These are phyloP conservation scores for Caligus rogercresseyi DNA, from an alignment of 1,140 invertebrate species.

Conservation along the genomic window DNA sequence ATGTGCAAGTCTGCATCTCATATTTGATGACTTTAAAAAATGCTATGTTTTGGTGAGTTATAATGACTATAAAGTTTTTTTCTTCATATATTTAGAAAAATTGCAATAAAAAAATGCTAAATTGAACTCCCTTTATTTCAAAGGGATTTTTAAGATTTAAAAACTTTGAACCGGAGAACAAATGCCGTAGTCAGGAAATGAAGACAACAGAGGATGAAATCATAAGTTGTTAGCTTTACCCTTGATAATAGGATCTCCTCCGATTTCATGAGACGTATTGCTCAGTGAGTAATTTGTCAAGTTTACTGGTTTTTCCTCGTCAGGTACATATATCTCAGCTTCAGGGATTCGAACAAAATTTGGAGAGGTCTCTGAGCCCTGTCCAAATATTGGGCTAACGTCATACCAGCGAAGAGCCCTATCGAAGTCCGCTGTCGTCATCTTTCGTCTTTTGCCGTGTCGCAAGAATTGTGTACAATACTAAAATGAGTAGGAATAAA, in stretches of 20 bases:
- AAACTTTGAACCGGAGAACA: no score
- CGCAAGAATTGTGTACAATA: conserved; percentile 19
- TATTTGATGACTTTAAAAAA: no score
- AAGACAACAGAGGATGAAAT: no score
- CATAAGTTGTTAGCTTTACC: no score
- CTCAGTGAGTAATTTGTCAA: not conserved
- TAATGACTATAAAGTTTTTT: no score
- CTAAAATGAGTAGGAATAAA: no score
- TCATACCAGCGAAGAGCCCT: conserved; percentile 18
- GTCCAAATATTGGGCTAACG: conserved; percentile 19
- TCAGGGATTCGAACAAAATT: conserved; percentile 9
- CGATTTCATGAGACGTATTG: not conserved
- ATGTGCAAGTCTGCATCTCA: no score
- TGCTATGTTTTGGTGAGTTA: no score
- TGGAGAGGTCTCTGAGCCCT: not conserved
- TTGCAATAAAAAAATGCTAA: not conserved
- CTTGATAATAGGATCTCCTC: not conserved
- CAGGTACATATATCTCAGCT: conserved; percentile 5
- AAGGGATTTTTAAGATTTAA: no score
- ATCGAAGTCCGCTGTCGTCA: conserved; percentile 19
- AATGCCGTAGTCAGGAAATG: no score
- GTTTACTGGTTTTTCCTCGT: conserved; percentile 3
- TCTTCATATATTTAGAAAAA: not conserved
- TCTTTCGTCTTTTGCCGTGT: conserved; percentile 19
- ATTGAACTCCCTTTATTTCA: no score